Base-by-base conservation (phyloP, 2,888 invertebrate genomes). In the Biston betularia region DNA sequence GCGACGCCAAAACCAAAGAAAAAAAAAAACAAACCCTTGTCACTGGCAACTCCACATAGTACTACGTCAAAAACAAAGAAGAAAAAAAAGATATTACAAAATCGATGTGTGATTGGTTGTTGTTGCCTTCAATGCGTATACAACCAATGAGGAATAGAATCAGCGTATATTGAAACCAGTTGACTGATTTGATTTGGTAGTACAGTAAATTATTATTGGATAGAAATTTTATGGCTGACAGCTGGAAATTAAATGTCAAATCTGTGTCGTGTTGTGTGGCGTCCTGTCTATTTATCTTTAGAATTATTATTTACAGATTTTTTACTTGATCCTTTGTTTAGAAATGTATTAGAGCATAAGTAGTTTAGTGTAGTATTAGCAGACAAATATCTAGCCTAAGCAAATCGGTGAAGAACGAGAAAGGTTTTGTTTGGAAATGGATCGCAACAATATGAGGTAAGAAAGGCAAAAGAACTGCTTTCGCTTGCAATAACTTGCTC, bases 361-460 rank as follows among this genome's bases (percentile, higher is more conserved):
- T 70, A 81, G 67, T 64, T 62, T 83, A 84, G 75, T 69, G 72
- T 81, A 82, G 78, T 76, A 79, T 70, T 78, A 77, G 73, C 59
- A 80, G 79, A 73, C 69, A 62, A 71, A 68, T 62, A 71, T 71
- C 63, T 57, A 73, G 68, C 62, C 55, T 64, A 69, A 60, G 70
- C 44, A 35, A 63, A 58, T 49, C 54, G 38, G 42, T 58, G 44
- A 62, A 69, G 49, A 71, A 58, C 50, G 55, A 68, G 57, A 62
- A 61, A 55, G 61, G 67, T 70, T 75, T 76, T 80, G 76, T 78
- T 80, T 79, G 70, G 75, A 80, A 88, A 92, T 92, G 90, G 92
- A 92, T 79, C 89, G 92, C 79, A 92, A 87, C 79, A 85, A 87
- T 90, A 89, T 92, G 90, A 93, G 93, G 93, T 92, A 81, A 87